Evolutionary conservation across 1,140 invertebrate genomes (phyloP).

Genomic region (Lutraria rhynchaena): DNA sequence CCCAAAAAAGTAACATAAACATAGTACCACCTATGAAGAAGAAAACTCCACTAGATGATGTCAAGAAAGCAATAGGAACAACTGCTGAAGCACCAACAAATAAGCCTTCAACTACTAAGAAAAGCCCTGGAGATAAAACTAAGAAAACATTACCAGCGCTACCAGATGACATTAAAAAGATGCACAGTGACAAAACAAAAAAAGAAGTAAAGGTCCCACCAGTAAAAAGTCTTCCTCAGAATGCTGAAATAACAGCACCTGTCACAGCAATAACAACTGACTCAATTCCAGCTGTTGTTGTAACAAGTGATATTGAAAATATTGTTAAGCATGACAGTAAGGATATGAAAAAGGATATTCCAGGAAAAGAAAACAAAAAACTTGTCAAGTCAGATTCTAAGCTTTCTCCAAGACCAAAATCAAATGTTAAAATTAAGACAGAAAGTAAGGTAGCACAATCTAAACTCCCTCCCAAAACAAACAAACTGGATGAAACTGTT

Average conservation of each 20-base stretch:
- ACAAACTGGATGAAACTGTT: constrained; percentile 6
- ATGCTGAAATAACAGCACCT: constrained; percentile 15
- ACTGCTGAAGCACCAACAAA: neutral
- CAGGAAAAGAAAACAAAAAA: neutral
- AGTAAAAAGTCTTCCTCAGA: neutral
- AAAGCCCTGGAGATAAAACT: neutral
- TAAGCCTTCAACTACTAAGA: neutral
- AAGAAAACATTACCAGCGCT: constrained; percentile 23
- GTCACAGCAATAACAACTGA: too few species aligned
- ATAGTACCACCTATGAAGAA: constrained; percentile 46
- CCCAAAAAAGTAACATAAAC: constrained; percentile 32
- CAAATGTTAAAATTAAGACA: neutral
- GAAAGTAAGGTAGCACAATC: neutral
- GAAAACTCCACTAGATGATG: constrained; percentile 5
- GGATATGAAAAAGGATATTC: neutral
- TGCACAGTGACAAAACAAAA: neutral
- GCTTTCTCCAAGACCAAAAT: too few species aligned
- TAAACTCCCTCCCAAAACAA: neutral
- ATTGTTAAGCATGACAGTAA: neutral
- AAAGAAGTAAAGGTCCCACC: neutral
- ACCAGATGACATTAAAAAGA: constrained; percentile 6
- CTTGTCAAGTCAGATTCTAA: neutral
- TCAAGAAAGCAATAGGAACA: constrained; percentile 5
- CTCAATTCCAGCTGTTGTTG: too few species aligned
- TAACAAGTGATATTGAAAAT: constrained; percentile 7